These are phyloP conservation scores for Plagodis pulveraria DNA, from an alignment of 2,888 invertebrate species.

Conservation along the genomic window DNA sequence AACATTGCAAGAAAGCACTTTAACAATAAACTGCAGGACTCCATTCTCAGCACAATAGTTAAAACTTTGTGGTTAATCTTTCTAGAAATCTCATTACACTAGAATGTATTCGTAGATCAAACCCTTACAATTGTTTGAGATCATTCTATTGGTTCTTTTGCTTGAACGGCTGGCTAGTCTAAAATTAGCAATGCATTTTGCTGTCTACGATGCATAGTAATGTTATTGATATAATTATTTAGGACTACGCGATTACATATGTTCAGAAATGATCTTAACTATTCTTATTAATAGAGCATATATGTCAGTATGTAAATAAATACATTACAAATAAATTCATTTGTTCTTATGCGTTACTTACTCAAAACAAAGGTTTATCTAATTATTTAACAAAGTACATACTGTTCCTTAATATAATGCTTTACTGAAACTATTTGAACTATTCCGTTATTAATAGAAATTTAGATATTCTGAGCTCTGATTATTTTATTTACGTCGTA, in stretches of 20 bases:
- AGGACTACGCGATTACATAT: slow-evolving; percentile 3
- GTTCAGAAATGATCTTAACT: background rate
- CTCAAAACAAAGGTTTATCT: no score
- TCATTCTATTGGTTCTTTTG: slow-evolving; percentile 44
- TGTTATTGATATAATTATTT: slow-evolving; percentile 13
- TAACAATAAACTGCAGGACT: slow-evolving; percentile 8
- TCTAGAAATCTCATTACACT: slow-evolving; percentile 15
- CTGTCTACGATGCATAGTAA: slow-evolving; percentile 24
- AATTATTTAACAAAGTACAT: no score
- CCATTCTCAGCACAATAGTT: slow-evolving; percentile 16
- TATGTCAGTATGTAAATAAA: no score
- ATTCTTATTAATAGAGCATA: background rate
- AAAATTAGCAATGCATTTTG: slow-evolving; percentile 43
- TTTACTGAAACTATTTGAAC: no score
- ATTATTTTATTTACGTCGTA: no score
- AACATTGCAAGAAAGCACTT: slow-evolving; percentile 18
- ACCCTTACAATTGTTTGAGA: slow-evolving; percentile 45
- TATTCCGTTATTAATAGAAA: no score
- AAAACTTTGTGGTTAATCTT: slow-evolving; percentile 2
- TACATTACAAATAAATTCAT: no score
- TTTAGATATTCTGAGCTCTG: no score
- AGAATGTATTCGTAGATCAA: slow-evolving; percentile 4
- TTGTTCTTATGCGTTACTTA: no score
- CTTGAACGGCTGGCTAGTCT: slow-evolving; percentile 39
- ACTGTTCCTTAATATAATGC: no score